Conservation (phyloP, 2,113 vertebrate genomes). For the Marmota flaviventris region DNA sequence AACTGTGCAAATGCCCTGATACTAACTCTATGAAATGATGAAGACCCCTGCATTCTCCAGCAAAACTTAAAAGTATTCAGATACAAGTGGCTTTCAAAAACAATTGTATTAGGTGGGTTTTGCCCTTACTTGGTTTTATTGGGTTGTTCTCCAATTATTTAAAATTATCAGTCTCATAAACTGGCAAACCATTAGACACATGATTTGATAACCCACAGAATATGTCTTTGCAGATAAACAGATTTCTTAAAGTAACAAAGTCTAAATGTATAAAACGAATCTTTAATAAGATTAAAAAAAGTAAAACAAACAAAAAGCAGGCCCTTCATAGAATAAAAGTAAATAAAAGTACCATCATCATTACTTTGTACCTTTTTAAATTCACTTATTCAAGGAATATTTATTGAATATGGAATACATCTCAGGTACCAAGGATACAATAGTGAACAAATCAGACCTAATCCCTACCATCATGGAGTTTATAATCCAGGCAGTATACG, state of each 20-base stretch:
- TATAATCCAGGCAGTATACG: no score
- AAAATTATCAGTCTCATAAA: slow-evolving; percentile 1
- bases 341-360: not conserved
- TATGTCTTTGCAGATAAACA: slow-evolving; percentile 31
- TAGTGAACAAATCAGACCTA: not conserved
- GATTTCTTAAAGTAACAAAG: slow-evolving; percentile 49
- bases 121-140: not conserved
- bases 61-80: slow-evolving; percentile 27
- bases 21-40: not conserved
- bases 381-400: not conserved
- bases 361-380: not conserved
- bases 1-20: not conserved
- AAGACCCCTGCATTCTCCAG: not conserved
- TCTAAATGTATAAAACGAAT: not conserved
- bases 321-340: not conserved
- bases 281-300: not conserved
- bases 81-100: slow-evolving; percentile 23
- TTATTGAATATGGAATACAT: not conserved
- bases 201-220: slow-evolving; percentile 5
- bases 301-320: no score
- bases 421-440: not conserved
- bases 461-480: no score
- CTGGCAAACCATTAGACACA: not conserved
- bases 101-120: not conserved
- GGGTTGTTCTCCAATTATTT: not conserved